Evolutionary conservation across 1,140 invertebrate species (phyloP).

Genomic region (Acromyrmex heyeri): DNA sequence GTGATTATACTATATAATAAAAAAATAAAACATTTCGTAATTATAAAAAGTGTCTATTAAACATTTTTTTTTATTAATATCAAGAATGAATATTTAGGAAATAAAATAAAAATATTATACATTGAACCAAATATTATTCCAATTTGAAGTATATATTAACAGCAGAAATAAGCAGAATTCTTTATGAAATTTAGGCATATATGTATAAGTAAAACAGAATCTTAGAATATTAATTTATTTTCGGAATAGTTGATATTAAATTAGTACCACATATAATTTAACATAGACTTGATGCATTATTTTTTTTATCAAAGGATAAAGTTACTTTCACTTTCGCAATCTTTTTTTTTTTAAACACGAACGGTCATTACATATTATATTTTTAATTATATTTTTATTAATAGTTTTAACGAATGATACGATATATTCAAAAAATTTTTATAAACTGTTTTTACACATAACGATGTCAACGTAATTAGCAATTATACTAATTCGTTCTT

Average conservation of each 20-base stretch:
- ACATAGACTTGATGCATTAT: slow-evolving; percentile 36
- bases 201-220: slow-evolving; percentile 35
- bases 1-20: not conserved
- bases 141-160: slow-evolving; percentile 12
- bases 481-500: slow-evolving; percentile 66
- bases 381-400: slow-evolving; percentile 53
- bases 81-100: slow-evolving; percentile 6
- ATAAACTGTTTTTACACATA: slow-evolving; percentile 71
- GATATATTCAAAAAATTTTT: slow-evolving; percentile 65
- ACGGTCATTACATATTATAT: slow-evolving; percentile 28
- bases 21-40: slow-evolving; percentile 32
- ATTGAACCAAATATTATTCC: not conserved
- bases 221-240: slow-evolving; percentile 56
- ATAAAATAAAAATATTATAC: slow-evolving; percentile 8
- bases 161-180: not conserved
- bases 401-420: slow-evolving; percentile 67
- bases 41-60: slow-evolving; percentile 6
- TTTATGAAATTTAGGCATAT: slow-evolving; percentile 16
- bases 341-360: slow-evolving; percentile 36
- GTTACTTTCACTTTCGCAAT: slow-evolving; percentile 21
- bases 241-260: slow-evolving; percentile 43
- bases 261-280: slow-evolving; percentile 29
- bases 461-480: slow-evolving; percentile 69
- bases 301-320: slow-evolving; percentile 35
- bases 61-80: slow-evolving; percentile 19